These are phyloP conservation scores for Leucania comma DNA, from an alignment of 2,888 invertebrate species.

Conservation along the genomic window DNA sequence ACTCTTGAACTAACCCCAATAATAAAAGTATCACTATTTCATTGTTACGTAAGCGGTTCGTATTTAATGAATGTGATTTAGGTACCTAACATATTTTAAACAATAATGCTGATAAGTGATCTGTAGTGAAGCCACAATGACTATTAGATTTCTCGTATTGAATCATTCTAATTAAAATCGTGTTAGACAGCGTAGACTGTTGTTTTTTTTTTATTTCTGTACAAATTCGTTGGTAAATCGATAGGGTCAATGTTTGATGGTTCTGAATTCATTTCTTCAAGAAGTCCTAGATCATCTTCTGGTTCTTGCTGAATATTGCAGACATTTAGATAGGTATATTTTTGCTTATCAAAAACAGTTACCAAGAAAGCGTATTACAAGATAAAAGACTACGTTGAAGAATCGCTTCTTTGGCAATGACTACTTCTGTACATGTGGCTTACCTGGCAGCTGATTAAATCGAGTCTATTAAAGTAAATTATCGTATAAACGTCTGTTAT, in stretches of 20 bases:
- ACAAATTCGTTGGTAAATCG: neutral
- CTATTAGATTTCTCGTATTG: neutral
- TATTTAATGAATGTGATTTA: constrained; percentile 16
- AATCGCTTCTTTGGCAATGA: no score
- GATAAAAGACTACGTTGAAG: no score
- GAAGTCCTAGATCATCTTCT: neutral
- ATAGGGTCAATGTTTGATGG: neutral
- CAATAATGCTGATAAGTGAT: constrained; percentile 5
- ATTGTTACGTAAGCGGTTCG: constrained; percentile 17
- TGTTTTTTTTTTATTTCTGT: neutral
- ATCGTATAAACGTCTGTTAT: no score
- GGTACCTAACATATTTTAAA: neutral
- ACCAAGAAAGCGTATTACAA: no score
- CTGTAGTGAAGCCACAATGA: neutral
- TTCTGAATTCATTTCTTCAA: neutral
- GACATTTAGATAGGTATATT: neutral
- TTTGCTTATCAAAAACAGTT: neutral
- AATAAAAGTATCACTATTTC: constrained; percentile 31
- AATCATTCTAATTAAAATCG: neutral
- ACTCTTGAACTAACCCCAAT: constrained; percentile 31
- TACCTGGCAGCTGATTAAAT: no score
- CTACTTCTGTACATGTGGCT: no score
- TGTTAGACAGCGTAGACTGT: neutral
- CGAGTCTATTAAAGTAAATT: no score
- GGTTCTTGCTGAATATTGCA: neutral